These are phyloP conservation scores for Drosophila bocki DNA, from an alignment of 1,140 invertebrate genomes.

Conservation along the genomic window DNA sequence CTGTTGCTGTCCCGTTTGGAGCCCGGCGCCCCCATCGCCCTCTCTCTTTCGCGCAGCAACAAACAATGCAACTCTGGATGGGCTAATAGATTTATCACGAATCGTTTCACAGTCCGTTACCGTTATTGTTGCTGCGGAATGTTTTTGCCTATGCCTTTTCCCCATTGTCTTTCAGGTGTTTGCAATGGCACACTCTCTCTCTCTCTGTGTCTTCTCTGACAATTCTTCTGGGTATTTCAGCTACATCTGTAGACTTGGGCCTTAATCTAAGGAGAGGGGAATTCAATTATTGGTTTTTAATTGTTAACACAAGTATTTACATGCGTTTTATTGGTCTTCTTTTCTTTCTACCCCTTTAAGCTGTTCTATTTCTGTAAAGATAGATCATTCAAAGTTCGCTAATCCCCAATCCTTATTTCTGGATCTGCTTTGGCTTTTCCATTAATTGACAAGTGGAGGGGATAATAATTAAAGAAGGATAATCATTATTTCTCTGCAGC, in stretches of 20 bases:
- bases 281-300: not conserved
- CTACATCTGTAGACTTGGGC: not conserved
- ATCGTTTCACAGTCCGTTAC: conserved; percentile 57
- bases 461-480: not conserved
- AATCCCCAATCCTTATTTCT: not conserved
- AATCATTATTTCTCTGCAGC: not conserved
- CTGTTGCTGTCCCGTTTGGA: conserved; percentile 21
- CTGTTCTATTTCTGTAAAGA: no score
- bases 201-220: not conserved
- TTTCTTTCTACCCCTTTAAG: no score
- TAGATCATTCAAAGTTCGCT: not conserved
- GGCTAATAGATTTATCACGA: conserved; percentile 64
- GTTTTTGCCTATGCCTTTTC: conserved; percentile 3
- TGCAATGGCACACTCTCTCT: not conserved
- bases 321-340: no score
- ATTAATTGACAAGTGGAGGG: conserved; percentile 21
- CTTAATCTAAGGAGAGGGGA: not conserved
- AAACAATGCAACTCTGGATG: conserved; percentile 33
- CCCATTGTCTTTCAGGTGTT: conserved; percentile 27
- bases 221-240: not conserved
- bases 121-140: conserved; percentile 18
- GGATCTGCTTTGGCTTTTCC: not conserved
- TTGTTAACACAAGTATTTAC: not conserved
- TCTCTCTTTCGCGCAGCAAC: not conserved
- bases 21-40: not conserved